These are phyloP conservation scores for Drosophila mulleri DNA, from an alignment of 2,888 invertebrate genomes.

Conservation along the genomic window DNA sequence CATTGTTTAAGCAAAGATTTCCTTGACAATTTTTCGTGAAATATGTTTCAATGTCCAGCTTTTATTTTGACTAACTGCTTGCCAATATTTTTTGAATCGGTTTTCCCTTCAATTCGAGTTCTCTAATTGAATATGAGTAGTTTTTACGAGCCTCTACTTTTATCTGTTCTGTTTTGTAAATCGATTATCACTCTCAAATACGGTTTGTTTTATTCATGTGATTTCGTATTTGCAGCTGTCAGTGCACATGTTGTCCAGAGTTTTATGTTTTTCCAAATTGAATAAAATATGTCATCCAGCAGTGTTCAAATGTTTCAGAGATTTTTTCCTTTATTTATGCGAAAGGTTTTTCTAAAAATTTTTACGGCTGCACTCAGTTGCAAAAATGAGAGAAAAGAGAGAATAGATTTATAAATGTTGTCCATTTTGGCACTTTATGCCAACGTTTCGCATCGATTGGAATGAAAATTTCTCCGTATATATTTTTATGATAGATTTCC, in stretches of 20 bases:
- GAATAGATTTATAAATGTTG: conserved; percentile 26
- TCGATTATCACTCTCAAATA: conserved; percentile 3
- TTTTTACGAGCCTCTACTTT: background rate
- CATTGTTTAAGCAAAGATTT: background rate
- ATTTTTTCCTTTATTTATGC: conserved; percentile 12
- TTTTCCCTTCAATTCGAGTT: background rate
- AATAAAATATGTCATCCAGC: conserved; percentile 36
- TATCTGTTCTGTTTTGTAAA: background rate
- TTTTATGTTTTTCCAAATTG: conserved; percentile 37
- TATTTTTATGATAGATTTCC: conserved; percentile 23
- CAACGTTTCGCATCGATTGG: conserved; percentile 27
- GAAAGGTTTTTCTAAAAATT: conserved; percentile 10
- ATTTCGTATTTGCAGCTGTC: conserved; percentile 18
- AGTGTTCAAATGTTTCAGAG: conserved; percentile 30
- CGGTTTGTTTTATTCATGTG: background rate
- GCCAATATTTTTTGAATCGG: background rate
- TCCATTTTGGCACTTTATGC: conserved; percentile 18
- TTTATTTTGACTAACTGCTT: background rate
- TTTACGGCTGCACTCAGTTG: conserved; percentile 24
- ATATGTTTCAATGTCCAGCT: background rate
- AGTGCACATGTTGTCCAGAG: conserved; percentile 19
- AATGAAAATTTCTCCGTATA: conserved; percentile 11
- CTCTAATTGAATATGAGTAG: background rate
- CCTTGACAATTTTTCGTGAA: background rate
- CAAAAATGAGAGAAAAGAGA: background rate